Percentiles rank a stretch among this genome's conserved stretches.
Evolutionary conservation across 1,140 invertebrate species (phyloP).

Genomic region (Trinorchestia longiramus): DNA sequence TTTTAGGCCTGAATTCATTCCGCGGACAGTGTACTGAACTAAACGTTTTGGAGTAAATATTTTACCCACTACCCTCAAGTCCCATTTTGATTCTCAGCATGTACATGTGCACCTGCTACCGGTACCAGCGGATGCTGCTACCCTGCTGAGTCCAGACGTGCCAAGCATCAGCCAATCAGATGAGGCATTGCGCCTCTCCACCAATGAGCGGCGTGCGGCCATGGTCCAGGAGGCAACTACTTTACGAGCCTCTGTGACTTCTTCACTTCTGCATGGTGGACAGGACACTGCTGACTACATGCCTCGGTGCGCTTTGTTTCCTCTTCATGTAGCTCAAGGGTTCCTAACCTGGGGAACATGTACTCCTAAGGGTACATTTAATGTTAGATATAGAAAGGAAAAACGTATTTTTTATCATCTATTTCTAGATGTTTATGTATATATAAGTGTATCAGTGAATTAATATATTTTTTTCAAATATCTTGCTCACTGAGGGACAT

Average conservation of each 20-base stretch:
- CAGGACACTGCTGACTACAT: neutral
- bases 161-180: neutral
- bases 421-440: no score
- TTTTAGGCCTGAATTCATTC: neutral
- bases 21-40: neutral
- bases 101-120: constrained; percentile 89
- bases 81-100: constrained; percentile 74
- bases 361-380: no score
- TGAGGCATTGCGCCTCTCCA: neutral
- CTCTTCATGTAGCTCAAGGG: no score
- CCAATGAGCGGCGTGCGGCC: neutral
- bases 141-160: constrained; percentile 37
- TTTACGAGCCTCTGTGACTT: neutral
- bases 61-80: neutral
- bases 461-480: no score
- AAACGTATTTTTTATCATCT: no score
- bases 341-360: no score
- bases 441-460: no score
- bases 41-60: neutral
- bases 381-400: no score
- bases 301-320: neutral
- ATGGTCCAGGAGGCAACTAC: neutral
- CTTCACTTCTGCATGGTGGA: neutral
- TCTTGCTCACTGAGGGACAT: no score
- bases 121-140: constrained; percentile 72